Percentiles rank a stretch among this genome's conserved stretches.
phyloP scores from a whole-genome alignment of 1,140 invertebrate species.

The Drosophila lacteicornis region DNA sequence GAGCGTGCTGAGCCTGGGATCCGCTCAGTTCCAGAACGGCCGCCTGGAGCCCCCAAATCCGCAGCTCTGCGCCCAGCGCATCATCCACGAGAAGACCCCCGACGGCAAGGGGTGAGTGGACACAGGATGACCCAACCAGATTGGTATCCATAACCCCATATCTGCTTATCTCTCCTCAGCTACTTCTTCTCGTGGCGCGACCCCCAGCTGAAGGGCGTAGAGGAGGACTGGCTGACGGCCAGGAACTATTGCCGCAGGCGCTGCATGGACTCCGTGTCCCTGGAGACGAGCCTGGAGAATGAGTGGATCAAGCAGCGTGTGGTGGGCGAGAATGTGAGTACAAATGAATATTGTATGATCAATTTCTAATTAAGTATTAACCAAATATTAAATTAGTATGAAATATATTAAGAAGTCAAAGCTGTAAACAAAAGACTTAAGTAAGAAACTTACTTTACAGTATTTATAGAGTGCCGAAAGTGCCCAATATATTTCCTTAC shows the following conservation, averaged over 20 bases:
- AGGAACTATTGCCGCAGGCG: conserved; percentile 93
- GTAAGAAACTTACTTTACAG: conserved; percentile 24
- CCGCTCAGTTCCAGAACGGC: conserved; percentile 89
- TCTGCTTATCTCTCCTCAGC: conserved; percentile 76
- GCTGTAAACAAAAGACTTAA: conserved; percentile 42
- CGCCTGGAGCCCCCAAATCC: conserved; percentile 90
- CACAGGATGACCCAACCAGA: neutral
- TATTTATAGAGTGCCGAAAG: neutral
- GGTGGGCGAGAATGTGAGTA: conserved; percentile 89
- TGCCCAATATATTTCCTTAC: neutral
- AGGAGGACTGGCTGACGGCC: conserved; percentile 92
- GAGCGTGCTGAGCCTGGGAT: conserved; percentile 85
- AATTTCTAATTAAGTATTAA: no score
- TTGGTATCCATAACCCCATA: conserved; percentile 2
- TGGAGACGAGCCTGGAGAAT: conserved; percentile 93
- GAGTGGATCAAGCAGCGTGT: conserved; percentile 92
- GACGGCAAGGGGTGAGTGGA: conserved; percentile 86
- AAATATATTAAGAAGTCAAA: no score
- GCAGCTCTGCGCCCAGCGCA: conserved; percentile 89
- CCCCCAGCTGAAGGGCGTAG: conserved; percentile 88
- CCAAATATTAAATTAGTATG: no score
- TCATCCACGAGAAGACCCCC: conserved; percentile 87
- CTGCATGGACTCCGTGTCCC: conserved; percentile 94
- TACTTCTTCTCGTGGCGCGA: conserved; percentile 95
- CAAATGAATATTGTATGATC: neutral